Conservation (phyloP, 2,888 invertebrate genomes). For the Parelbella ahira region DNA sequence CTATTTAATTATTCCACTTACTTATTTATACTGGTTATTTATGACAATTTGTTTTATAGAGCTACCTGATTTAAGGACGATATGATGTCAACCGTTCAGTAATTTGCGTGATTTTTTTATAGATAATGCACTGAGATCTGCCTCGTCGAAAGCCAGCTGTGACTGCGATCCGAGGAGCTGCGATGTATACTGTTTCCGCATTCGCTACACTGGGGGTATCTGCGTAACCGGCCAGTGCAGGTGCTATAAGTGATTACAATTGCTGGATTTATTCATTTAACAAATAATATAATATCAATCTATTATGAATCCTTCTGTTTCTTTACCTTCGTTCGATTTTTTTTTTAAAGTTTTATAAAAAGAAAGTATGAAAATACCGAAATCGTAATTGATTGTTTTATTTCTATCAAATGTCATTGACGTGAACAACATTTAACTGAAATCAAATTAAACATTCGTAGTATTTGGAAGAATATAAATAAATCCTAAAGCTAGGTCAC, state of each 20-base stretch:
- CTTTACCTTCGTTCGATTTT: neutral
- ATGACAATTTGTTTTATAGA: too few relatives aligned
- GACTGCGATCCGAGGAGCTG: conserved; percentile 5
- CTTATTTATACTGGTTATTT: too few relatives aligned
- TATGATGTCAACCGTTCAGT: too few relatives aligned
- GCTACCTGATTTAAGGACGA: too few relatives aligned
- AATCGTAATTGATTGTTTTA: too few relatives aligned
- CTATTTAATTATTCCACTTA: too few relatives aligned
- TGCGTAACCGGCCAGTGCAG: conserved; percentile 11
- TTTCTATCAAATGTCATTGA: too few relatives aligned
- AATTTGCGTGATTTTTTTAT: too few relatives aligned
- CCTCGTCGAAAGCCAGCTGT: conserved; percentile 1
- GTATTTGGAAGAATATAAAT: neutral
- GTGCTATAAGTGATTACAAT: conserved; percentile 31
- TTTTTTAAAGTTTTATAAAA: too few relatives aligned
- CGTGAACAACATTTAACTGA: neutral
- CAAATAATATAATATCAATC: too few relatives aligned
- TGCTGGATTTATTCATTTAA: neutral
- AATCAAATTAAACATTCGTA: conserved; percentile 4
- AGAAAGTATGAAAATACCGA: too few relatives aligned
- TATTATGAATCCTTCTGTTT: conserved; percentile 1
- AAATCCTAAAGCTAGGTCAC: too few relatives aligned
- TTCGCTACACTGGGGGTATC: conserved; percentile 11
- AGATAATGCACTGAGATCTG: neutral
- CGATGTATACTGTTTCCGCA: conserved; percentile 5